Base-by-base conservation (phyloP, 2,888 invertebrate genomes). In the Scaptodrosophila latifasciaeformis region DNA sequence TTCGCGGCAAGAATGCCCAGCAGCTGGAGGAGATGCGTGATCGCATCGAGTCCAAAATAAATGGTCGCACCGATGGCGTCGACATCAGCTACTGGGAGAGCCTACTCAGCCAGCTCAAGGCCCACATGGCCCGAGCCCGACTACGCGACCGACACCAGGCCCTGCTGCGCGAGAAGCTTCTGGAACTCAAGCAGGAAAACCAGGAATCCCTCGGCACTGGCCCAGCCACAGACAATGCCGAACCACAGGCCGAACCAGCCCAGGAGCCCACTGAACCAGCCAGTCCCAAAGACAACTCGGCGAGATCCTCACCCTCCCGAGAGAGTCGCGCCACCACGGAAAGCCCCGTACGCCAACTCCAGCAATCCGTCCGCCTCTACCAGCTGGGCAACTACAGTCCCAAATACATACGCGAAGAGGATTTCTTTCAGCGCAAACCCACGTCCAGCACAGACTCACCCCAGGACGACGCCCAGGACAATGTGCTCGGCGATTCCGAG, bases 61-160 rank as follows among this genome's bases (percentile, higher is more conserved):
- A 89, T 70, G 92, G 93, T 0, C 91, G 93, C 61, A 91, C 91
- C 39, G 96, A 95, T 87, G 97, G 96, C 12, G 92, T 97, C 40
- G 99, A 99, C 88, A 93, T 98, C 62, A 96, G 96, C 40, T 99
- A 98, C 87, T 99, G 99, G 99, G 99, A 99, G 88, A 95, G 96
- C 43, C 87, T 99, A 63, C 88, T 97, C 29, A 95, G 95, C n/a
- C 96, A 97, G 85, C 88, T 99, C 7, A 96, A 96, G 88, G 97
- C 97, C 4, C 96, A 97, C 86, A 96, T 96, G 92, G 95, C 97
- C 0, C 90, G 96, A 74, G 96, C 97, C 0, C 89, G 98, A 27
- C 89, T 99, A 9, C 89, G 96, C 49, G 98, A 99, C 87, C 89
- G 95, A 0, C 99, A 99, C 87, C 95, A 97, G 87, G 92, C 92